phyloP scores from a whole-genome alignment of 1,140 invertebrate genomes.

The Drosophila aff. region DNA sequence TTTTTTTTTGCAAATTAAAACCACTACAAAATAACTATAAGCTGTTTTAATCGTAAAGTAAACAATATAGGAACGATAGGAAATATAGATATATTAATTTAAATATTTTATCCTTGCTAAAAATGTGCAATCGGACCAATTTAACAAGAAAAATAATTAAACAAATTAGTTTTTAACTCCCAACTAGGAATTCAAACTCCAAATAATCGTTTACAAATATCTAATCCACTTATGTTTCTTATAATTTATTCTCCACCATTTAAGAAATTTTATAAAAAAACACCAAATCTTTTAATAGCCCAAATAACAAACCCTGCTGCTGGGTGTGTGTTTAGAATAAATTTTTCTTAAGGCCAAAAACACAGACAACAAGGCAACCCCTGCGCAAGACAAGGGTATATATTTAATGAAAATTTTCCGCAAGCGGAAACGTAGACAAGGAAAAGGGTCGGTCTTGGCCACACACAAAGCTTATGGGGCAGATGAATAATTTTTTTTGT shows the following conservation, averaged over 20 bases:
- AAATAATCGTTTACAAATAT: no score
- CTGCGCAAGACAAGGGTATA: conserved; percentile 21
- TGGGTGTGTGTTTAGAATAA: conserved; percentile 19
- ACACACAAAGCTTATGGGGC: conserved; percentile 13
- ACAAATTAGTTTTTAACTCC: no score
- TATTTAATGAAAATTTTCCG: conserved; percentile 48
- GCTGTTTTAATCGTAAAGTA: no score
- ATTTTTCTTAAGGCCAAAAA: conserved; percentile 3
- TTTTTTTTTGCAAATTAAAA: no score
- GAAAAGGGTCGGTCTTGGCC: conserved; percentile 22
- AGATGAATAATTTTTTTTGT: conserved; percentile 22
- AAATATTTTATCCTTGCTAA: no score
- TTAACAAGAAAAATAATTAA: no score
- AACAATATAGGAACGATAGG: no score
- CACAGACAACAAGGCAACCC: conserved; percentile 8
- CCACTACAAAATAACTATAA: no score
- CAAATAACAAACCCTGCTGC: not conserved
- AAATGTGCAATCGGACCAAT: no score
- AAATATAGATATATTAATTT: no score
- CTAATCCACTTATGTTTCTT: not conserved
- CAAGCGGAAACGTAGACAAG: conserved; percentile 29
- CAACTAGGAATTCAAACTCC: no score
- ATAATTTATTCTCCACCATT: not conserved
- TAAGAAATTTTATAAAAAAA: not conserved
- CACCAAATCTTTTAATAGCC: not conserved